A percentile compares a stretch with the other conserved stretches of the same genome.
These are phyloP conservation scores for Hirtodrosophila histrioides DNA, from an alignment of 2,888 invertebrate genomes.

Conservation along the genomic window DNA sequence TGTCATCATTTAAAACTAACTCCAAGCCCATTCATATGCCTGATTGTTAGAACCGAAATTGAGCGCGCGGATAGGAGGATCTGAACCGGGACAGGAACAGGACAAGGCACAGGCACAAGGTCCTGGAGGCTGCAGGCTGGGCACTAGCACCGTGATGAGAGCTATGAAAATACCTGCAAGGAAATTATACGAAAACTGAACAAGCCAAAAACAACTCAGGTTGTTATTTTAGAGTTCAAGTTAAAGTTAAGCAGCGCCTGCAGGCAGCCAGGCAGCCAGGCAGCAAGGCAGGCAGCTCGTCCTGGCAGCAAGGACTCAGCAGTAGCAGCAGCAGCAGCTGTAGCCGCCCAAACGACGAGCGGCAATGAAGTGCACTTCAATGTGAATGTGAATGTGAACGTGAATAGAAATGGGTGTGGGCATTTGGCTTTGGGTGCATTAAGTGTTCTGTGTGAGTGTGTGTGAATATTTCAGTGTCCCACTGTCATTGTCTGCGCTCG, in stretches of 20 bases:
- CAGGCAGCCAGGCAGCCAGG: conserved; percentile 28
- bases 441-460: conserved; percentile 32
- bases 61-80: conserved; percentile 21
- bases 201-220: conserved; percentile 74
- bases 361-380: conserved; percentile 77
- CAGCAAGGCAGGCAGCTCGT: conserved; percentile 7
- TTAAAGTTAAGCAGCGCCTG: conserved; percentile 78
- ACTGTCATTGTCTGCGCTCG: conserved; percentile 52
- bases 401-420: conserved; percentile 51
- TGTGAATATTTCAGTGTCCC: conserved; percentile 10
- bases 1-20: conserved; percentile 19
- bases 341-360: conserved; percentile 53
- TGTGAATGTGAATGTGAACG: conserved; percentile 61
- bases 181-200: conserved; percentile 76
- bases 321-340: conserved; percentile 19
- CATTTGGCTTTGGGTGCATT: conserved; percentile 45
- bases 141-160: conserved; percentile 38
- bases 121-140: background rate
- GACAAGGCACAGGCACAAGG: too few species aligned
- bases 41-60: conserved; percentile 20
- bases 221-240: conserved; percentile 79
- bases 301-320: conserved; percentile 28
- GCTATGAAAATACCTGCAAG: conserved; percentile 75
- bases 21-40: conserved; percentile 19
- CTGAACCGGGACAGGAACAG: conserved; percentile 9